Evolutionary conservation across 2,888 invertebrate genomes (phyloP).

Genomic region (Malachius bipustulatus): DNA sequence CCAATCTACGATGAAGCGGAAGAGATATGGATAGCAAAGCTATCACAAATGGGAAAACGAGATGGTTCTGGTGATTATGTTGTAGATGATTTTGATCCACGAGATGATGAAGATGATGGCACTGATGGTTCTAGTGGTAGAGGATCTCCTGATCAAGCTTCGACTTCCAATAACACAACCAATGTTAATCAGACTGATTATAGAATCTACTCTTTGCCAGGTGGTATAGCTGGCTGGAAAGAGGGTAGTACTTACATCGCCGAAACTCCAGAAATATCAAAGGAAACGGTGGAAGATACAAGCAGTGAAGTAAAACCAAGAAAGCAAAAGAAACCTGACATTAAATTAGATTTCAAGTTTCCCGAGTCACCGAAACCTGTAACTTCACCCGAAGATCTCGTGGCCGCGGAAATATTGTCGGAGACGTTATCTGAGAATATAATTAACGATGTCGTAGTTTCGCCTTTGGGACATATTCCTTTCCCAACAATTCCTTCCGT

Average conservation of each 20-base stretch:
- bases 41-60: constrained; percentile 39
- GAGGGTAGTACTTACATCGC: constrained; percentile 68
- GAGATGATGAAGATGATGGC: constrained; percentile 35
- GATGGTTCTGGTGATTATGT: constrained; percentile 17
- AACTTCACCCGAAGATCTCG: constrained; percentile 13
- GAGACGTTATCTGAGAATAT: constrained; percentile 25
- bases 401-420: constrained; percentile 23
- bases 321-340: no score
- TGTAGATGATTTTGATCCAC: constrained; percentile 16
- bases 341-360: no score
- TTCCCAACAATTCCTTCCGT: constrained; percentile 20
- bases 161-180: constrained; percentile 8
- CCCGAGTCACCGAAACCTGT: constrained; percentile 7
- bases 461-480: constrained; percentile 15
- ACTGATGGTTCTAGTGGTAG: constrained; percentile 47
- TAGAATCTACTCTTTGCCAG: constrained; percentile 50
- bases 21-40: constrained; percentile 43
- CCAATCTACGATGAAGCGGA: constrained; percentile 54
- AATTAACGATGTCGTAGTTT: constrained; percentile 20
- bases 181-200: constrained; percentile 29
- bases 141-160: constrained; percentile 18
- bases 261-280: constrained; percentile 50
- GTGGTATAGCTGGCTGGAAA: constrained; percentile 70
- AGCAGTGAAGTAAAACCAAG: no score
- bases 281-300: constrained; percentile 29